These are phyloP conservation scores for Meta bourneti DNA, from an alignment of 2,888 invertebrate genomes.

Conservation along the genomic window DNA sequence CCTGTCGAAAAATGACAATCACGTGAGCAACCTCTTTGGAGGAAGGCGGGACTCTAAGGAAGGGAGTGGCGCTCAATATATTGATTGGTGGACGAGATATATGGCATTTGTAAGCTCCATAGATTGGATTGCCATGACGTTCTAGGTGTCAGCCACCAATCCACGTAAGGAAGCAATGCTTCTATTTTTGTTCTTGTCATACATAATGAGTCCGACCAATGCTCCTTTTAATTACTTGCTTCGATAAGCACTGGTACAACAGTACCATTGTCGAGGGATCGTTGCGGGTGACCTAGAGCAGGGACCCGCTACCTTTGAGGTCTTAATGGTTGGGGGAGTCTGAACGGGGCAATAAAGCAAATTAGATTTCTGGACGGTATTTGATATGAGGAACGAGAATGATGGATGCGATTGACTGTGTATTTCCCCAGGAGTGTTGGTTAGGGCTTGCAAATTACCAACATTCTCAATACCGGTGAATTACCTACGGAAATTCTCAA, in stretches of 20 bases:
- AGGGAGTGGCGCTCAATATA: slow-evolving; percentile 74
- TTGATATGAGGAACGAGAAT: background rate
- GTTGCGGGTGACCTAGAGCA: background rate
- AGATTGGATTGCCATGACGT: slow-evolving; percentile 35
- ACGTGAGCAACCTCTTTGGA: slow-evolving; percentile 58
- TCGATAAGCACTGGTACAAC: slow-evolving; percentile 5
- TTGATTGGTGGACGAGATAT: slow-evolving; percentile 70
- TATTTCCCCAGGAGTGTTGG: too few species aligned
- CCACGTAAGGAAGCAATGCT: slow-evolving; percentile 12
- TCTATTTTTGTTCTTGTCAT: background rate
- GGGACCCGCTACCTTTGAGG: background rate
- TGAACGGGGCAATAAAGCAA: background rate
- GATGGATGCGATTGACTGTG: too few species aligned
- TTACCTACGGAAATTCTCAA: too few species aligned
- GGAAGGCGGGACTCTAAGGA: slow-evolving; percentile 26
- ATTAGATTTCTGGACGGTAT: background rate
- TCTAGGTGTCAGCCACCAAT: slow-evolving; percentile 44
- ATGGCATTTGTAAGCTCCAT: slow-evolving; percentile 36
- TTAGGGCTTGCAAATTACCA: too few species aligned
- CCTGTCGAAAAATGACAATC: slow-evolving; percentile 76
- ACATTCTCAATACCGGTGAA: too few species aligned
- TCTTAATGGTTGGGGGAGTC: background rate
- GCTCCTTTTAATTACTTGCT: slow-evolving; percentile 30
- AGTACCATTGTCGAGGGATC: background rate
- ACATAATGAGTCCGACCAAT: slow-evolving; percentile 1